A percentile compares a stretch with the other conserved stretches of the same genome.
Conservation (phyloP, 2,888 invertebrate species). For the Bunonema sp. region DNA sequence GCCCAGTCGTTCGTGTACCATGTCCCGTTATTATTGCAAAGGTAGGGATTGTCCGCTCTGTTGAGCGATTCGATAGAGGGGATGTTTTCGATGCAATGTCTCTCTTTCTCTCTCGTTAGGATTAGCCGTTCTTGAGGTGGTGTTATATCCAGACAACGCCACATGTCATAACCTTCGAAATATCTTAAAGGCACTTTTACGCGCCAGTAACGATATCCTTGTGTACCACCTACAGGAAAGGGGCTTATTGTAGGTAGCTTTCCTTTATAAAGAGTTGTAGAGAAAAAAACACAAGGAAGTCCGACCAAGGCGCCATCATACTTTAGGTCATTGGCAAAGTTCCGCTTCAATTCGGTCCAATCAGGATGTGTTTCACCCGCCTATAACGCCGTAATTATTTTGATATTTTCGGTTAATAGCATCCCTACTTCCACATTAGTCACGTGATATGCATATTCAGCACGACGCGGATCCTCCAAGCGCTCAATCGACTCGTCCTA, state of each 20-base stretch:
- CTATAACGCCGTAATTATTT: no score
- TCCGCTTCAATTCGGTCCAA: slow-evolving; percentile 43
- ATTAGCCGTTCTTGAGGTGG: slow-evolving; percentile 1
- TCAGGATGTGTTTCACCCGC: no score
- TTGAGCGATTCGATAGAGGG: slow-evolving; percentile 1
- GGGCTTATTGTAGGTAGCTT: not conserved
- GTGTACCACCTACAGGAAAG: not conserved
- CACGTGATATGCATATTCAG: no score
- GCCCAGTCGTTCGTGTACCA: slow-evolving; percentile 4
- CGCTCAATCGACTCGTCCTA: no score
- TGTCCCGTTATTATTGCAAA: not conserved
- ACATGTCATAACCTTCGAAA: slow-evolving; percentile 2
- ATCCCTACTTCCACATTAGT: no score
- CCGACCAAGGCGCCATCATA: slow-evolving; percentile 2
- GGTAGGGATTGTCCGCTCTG: slow-evolving; percentile 1
- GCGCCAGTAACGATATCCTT: no score
- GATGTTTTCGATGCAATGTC: slow-evolving; percentile 1
- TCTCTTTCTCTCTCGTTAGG: slow-evolving; percentile 2
- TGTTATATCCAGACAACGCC: slow-evolving; percentile 1
- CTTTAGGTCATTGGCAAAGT: slow-evolving; percentile 1
- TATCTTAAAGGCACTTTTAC: not conserved
- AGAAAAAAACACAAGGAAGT: slow-evolving; percentile 4
- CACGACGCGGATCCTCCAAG: no score
- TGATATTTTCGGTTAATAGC: no score
- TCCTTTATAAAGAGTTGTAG: slow-evolving; percentile 1